Percentiles rank a stretch among this genome's conserved stretches.
Conservation (phyloP, 2,888 invertebrate genomes). For the Zaprionus bogoriensis region DNA sequence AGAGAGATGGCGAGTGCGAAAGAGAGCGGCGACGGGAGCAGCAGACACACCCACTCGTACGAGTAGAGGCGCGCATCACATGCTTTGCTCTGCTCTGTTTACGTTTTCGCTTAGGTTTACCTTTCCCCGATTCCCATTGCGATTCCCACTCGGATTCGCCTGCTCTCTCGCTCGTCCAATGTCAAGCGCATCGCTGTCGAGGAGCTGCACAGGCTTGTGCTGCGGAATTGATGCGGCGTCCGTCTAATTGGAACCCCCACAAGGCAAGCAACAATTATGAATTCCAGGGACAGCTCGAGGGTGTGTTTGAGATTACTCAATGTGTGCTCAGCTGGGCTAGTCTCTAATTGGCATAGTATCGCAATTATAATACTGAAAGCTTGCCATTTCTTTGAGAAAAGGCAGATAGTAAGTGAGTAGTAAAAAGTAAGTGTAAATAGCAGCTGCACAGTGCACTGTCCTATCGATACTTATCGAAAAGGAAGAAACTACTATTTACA, state of each 20-base stretch:
- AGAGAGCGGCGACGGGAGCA: constrained; percentile 1
- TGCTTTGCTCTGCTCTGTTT: constrained; percentile 63
- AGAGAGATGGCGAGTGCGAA: not conserved
- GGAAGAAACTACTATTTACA: not conserved
- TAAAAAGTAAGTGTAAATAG: too few species aligned
- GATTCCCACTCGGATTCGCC: too few species aligned
- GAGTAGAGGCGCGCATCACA: constrained; percentile 52
- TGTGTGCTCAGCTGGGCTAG: constrained; percentile 4
- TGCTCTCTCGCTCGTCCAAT: constrained; percentile 38
- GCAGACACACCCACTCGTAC: constrained; percentile 63
- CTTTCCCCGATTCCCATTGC: constrained; percentile 32
- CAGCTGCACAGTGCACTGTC: too few species aligned
- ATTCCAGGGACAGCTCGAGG: constrained; percentile 21
- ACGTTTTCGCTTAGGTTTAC: constrained; percentile 46
- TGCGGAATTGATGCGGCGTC: not conserved
- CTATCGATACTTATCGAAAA: not conserved
- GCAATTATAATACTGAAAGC: not conserved
- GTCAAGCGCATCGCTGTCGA: constrained; percentile 51
- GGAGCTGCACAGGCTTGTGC: not conserved
- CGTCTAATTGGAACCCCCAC: constrained; percentile 9
- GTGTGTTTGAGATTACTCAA: constrained; percentile 30
- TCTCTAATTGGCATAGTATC: not conserved
- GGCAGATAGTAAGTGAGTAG: too few species aligned
- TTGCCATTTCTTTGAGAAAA: not conserved
- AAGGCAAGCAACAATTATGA: constrained; percentile 31